Evolutionary conservation across 2,888 invertebrate species (phyloP).

Genomic region (Serrognathus titanus): DNA sequence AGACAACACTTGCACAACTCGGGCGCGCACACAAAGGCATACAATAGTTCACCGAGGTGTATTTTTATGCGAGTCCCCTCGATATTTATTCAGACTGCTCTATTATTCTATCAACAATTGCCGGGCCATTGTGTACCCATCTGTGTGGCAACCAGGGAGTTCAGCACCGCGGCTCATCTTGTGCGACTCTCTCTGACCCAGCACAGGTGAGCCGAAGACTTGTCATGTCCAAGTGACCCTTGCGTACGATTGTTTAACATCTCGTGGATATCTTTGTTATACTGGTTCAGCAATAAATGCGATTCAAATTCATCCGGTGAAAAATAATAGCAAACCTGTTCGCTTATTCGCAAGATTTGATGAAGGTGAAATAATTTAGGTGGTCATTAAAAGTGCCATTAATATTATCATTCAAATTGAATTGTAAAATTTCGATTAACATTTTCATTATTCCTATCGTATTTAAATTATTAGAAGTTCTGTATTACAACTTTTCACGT

Average conservation of each 20-base stretch:
- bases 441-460: no score
- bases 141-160: slow-evolving; percentile 31
- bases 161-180: not conserved
- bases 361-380: no score
- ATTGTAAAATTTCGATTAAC: no score
- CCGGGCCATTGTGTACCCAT: slow-evolving; percentile 45
- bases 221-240: slow-evolving; percentile 22
- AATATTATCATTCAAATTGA: no score
- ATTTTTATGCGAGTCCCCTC: slow-evolving; percentile 38
- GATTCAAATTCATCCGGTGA: no score
- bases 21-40: slow-evolving; percentile 19
- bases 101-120: slow-evolving; percentile 48
- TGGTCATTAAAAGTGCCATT: no score
- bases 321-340: no score
- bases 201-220: slow-evolving; percentile 29
- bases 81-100: slow-evolving; percentile 44
- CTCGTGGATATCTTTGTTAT: not conserved
- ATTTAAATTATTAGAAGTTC: no score
- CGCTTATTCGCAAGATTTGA: no score
- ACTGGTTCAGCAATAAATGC: not conserved
- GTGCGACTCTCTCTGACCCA: not conserved
- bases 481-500: no score
- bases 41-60: slow-evolving; percentile 33
- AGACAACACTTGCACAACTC: slow-evolving; percentile 35
- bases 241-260: slow-evolving; percentile 12